These are phyloP conservation scores for Cantharis rufa DNA, from an alignment of 2,888 invertebrate genomes.

Conservation along the genomic window DNA sequence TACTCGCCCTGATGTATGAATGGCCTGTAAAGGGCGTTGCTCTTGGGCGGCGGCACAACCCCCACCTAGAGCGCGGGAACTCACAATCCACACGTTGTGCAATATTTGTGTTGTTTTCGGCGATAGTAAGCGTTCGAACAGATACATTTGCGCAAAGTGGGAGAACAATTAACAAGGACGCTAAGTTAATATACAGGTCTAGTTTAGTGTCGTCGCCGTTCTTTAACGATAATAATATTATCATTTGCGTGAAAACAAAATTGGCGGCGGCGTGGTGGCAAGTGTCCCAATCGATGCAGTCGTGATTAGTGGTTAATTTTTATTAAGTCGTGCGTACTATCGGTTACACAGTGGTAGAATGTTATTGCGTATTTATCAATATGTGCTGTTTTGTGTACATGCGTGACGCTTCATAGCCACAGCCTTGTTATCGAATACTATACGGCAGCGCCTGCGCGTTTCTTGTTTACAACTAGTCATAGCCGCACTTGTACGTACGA, in stretches of 20 bases:
- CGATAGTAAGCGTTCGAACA: conserved; percentile 31
- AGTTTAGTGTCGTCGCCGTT: not conserved
- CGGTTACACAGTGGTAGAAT: conserved; percentile 14
- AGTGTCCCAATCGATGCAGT: not conserved
- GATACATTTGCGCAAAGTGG: conserved; percentile 24
- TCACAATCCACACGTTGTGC: conserved; percentile 34
- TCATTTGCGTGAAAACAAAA: not conserved
- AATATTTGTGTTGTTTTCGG: conserved; percentile 40
- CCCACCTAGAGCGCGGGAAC: conserved; percentile 27
- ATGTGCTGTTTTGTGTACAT: conserved; percentile 33
- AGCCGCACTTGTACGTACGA: conserved; percentile 27
- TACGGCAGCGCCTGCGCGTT: conserved; percentile 55
- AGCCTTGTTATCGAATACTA: conserved; percentile 53
- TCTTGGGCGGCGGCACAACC: conserved; percentile 38
- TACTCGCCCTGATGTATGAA: conserved; percentile 44
- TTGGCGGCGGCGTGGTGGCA: not conserved
- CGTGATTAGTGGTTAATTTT: conserved; percentile 2
- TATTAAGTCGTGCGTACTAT: conserved; percentile 13
- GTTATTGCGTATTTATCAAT: conserved; percentile 30
- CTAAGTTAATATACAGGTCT: conserved; percentile 1
- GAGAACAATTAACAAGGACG: conserved; percentile 30
- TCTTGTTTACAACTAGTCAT: conserved; percentile 58
- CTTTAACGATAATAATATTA: not conserved
- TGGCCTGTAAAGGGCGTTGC: conserved; percentile 50
- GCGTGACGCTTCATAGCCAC: conserved; percentile 37